Conservation (phyloP, 2,888 invertebrate genomes). For the Amblyteles armatorius region DNA sequence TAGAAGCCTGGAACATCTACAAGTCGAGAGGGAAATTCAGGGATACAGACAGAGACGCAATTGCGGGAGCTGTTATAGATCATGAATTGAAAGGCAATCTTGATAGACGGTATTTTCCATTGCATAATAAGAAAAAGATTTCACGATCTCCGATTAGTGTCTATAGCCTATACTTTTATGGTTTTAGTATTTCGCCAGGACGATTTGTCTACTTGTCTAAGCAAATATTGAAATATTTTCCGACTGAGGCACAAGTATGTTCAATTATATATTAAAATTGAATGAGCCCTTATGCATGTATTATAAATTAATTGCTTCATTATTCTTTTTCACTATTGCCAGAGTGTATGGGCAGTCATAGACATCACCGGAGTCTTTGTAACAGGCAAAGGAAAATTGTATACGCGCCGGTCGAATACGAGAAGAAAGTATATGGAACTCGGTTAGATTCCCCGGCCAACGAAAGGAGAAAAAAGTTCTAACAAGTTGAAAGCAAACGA, state of each 20-base stretch:
- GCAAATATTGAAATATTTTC: slow-evolving; percentile 13
- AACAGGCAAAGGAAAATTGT: slow-evolving; percentile 14
- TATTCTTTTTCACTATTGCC: not conserved
- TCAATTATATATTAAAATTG: not conserved
- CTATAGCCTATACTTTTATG: not conserved
- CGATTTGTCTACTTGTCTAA: not conserved
- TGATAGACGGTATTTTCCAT: not conserved
- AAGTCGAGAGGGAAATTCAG: not conserved
- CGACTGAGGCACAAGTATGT: slow-evolving; percentile 4
- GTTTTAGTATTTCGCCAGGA: slow-evolving; percentile 7
- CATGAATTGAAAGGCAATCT: not conserved
- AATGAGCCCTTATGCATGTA: not conserved
- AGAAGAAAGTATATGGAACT: slow-evolving; percentile 9
- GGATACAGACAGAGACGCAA: not conserved
- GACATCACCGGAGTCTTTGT: not conserved
- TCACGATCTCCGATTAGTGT: not conserved
- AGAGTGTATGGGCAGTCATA: not conserved
- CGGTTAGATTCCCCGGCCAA: not conserved
- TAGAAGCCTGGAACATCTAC: not conserved
- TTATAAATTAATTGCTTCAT: not conserved
- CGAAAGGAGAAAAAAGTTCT: not conserved
- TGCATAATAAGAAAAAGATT: not conserved
- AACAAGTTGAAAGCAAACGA: not conserved
- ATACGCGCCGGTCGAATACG: slow-evolving; percentile 12
- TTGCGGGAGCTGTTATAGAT: not conserved